These are phyloP conservation scores for Nothobranchius furzeri DNA, from an alignment of 2,113 vertebrate species.

Conservation along the genomic window DNA sequence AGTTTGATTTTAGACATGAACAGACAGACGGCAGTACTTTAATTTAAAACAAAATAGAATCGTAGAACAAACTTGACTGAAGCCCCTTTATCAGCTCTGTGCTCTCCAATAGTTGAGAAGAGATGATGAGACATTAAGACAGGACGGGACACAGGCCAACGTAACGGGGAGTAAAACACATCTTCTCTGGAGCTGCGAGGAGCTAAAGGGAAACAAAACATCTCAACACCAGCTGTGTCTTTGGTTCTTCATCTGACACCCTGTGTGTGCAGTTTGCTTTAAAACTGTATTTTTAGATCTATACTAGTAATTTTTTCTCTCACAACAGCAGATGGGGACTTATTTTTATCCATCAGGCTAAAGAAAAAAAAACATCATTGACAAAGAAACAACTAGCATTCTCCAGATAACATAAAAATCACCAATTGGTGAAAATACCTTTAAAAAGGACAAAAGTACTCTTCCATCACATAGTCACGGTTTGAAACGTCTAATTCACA, in stretches of 20 bases:
- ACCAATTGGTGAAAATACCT: conserved; percentile 45
- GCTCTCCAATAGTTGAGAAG: conserved; percentile 51
- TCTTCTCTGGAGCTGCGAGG: conserved; percentile 14
- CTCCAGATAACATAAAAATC: conserved; percentile 40
- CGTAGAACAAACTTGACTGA: conserved; percentile 53
- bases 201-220: conserved; percentile 4
- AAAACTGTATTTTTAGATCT: not conserved
- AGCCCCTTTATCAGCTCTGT: conserved; percentile 59
- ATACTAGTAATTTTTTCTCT: not conserved
- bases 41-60: conserved; percentile 49
- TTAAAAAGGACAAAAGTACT: conserved; percentile 49
- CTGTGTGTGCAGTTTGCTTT: not conserved
- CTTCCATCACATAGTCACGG: conserved; percentile 66
- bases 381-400: conserved; percentile 45
- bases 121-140: conserved; percentile 69
- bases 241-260: conserved; percentile 5
- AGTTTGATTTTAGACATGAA: conserved; percentile 69
- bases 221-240: not conserved
- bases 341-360: conserved; percentile 23
- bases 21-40: conserved; percentile 76
- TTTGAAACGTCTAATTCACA: conserved; percentile 68
- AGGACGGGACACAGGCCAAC: conserved; percentile 52
- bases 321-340: conserved; percentile 25
- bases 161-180: conserved; percentile 26
- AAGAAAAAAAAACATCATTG: conserved; percentile 31